Evolutionary conservation across 92 coral and sea anemone genomes (phyloP).

Genomic region (Isaurus tuberculatus): DNA sequence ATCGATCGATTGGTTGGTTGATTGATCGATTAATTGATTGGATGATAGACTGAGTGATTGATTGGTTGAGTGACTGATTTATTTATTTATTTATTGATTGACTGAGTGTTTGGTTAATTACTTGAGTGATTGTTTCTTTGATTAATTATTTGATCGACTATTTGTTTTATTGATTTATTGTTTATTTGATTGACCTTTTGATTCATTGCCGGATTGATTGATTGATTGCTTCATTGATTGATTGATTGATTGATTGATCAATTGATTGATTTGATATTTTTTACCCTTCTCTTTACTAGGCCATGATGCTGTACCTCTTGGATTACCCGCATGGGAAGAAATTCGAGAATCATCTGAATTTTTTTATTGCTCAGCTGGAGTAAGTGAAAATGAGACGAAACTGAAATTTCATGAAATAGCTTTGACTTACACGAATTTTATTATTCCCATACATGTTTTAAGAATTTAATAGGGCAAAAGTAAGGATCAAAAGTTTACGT

Average conservation of each 20-base stretch:
- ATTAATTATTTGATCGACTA: neutral
- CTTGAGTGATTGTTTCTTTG: neutral
- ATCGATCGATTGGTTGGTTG: neutral
- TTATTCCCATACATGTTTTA: neutral
- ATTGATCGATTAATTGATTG: too few relatives aligned
- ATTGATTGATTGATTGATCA: neutral
- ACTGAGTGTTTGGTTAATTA: neutral
- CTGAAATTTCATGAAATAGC: neutral
- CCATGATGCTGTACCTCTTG: constrained; percentile 79
- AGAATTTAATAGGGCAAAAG: too few relatives aligned
- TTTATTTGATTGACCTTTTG: neutral
- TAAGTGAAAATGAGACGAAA: constrained; percentile 33
- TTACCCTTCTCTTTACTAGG: constrained; percentile 25
- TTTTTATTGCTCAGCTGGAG: constrained; percentile 91
- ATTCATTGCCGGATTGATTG: neutral
- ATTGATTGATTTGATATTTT: neutral
- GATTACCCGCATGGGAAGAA: constrained; percentile 97
- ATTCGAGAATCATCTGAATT: constrained; percentile 81
- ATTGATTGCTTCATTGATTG: neutral
- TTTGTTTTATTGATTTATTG: neutral
- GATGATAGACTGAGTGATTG: neutral
- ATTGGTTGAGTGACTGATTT: neutral
- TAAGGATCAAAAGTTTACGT: too few relatives aligned
- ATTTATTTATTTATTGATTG: neutral
- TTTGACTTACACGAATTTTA: neutral